These are phyloP conservation scores for Lutjanus argentimaculatus DNA, from an alignment of 2,797 vertebrate genomes.

Conservation along the genomic window DNA sequence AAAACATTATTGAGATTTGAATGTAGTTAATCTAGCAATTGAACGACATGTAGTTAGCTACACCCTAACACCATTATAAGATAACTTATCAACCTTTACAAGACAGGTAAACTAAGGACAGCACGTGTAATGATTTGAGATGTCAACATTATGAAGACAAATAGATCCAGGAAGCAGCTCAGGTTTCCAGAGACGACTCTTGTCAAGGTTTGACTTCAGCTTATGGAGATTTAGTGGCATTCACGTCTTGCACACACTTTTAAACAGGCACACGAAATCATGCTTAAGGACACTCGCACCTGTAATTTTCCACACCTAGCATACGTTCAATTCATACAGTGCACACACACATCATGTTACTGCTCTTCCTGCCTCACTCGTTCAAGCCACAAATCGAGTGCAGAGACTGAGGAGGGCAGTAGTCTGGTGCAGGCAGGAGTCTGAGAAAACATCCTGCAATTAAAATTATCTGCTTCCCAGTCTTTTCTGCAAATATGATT, in stretches of 20 bases:
- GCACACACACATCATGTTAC: background rate
- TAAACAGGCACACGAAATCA: background rate
- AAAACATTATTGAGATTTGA: too few species aligned
- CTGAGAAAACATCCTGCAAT: slow-evolving; percentile 60
- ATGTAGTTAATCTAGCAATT: too few species aligned
- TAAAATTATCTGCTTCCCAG: slow-evolving; percentile 50
- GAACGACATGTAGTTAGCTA: too few species aligned
- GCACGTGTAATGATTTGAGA: slow-evolving; percentile 23
- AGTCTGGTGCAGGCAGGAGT: slow-evolving; percentile 8
- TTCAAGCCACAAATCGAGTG: background rate
- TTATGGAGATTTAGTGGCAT: slow-evolving; percentile 7
- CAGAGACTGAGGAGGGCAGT: background rate
- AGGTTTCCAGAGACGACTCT: slow-evolving; percentile 15
- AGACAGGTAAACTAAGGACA: background rate
- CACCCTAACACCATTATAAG: too few species aligned
- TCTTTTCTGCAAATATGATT: slow-evolving; percentile 54
- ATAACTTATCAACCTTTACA: background rate
- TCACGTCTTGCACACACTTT: background rate
- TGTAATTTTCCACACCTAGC: background rate
- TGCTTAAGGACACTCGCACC: background rate
- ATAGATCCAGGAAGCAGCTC: slow-evolving; percentile 17
- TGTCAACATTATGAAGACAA: slow-evolving; percentile 10
- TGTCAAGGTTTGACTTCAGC: slow-evolving; percentile 9
- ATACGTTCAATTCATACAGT: background rate
- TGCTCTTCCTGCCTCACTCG: background rate